phyloP scores from a whole-genome alignment of 2,888 invertebrate species.

The Polydrusus pterygomalis region DNA sequence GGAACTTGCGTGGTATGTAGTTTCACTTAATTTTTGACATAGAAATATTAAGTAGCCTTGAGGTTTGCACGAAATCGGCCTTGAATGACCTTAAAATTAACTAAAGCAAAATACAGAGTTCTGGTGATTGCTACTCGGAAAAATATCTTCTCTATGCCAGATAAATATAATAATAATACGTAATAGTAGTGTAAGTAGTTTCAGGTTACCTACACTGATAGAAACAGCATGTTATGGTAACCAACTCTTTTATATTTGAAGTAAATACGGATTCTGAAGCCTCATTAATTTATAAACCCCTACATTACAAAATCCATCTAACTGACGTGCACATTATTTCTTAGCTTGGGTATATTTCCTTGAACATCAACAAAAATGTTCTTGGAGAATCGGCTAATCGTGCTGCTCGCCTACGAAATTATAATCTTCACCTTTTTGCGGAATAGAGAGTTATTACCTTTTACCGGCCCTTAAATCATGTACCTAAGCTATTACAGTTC shows the following conservation, averaged over 20 bases:
- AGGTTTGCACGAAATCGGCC: slow-evolving; percentile 50
- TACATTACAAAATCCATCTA: slow-evolving; percentile 41
- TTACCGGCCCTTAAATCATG: background rate
- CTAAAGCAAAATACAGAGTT: slow-evolving; percentile 34
- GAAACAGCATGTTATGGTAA: background rate
- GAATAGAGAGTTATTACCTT: slow-evolving; percentile 22
- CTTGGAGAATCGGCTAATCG: slow-evolving; percentile 16
- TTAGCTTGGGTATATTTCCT: slow-evolving; percentile 30
- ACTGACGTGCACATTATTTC: slow-evolving; percentile 7
- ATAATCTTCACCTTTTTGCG: slow-evolving; percentile 50
- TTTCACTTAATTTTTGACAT: slow-evolving; percentile 47
- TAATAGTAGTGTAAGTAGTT: background rate
- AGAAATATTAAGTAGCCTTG: slow-evolving; percentile 44
- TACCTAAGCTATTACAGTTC: no score
- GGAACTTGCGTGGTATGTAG: slow-evolving; percentile 40
- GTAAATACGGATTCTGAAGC: background rate
- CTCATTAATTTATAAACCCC: background rate
- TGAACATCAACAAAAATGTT: slow-evolving; percentile 35
- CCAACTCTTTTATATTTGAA: no score
- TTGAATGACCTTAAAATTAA: slow-evolving; percentile 49
- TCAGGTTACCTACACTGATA: background rate
- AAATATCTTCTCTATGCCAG: slow-evolving; percentile 12
- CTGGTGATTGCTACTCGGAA: slow-evolving; percentile 5
- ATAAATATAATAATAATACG: no score
- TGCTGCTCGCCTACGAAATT: slow-evolving; percentile 49